Evolutionary conservation across 2,797 vertebrate genomes (phyloP).

Genomic region (Steatocranus sp.): DNA sequence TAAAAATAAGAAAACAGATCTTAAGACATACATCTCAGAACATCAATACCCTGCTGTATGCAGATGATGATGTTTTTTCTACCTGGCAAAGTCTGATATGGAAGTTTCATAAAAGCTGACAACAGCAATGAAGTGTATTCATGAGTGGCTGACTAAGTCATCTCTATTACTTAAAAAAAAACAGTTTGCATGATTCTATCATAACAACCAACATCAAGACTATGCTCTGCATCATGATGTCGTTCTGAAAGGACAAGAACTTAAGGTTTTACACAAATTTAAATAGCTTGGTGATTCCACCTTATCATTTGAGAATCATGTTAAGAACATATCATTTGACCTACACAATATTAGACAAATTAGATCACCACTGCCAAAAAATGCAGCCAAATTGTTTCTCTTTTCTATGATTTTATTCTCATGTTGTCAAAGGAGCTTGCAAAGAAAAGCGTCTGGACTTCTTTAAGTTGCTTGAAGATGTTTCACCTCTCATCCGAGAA

Average conservation of each 20-base stretch:
- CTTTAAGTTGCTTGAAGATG: no score
- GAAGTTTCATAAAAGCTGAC: background rate
- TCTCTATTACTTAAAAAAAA: background rate
- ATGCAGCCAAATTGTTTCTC: background rate
- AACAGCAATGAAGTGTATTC: background rate
- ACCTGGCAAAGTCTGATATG: background rate
- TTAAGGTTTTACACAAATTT: background rate
- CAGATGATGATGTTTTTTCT: background rate
- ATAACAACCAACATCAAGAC: background rate
- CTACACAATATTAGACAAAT: background rate
- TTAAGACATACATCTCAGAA: background rate
- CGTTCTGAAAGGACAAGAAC: background rate
- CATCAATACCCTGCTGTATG: background rate
- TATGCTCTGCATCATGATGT: background rate
- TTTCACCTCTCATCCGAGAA: no score
- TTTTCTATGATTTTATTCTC: background rate
- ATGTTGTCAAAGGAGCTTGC: no score
- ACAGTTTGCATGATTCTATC: background rate
- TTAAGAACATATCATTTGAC: background rate
- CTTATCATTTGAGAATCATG: background rate
- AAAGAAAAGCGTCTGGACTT: no score
- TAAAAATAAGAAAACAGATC: background rate
- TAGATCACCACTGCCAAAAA: background rate
- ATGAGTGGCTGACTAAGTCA: background rate
- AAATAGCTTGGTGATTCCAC: background rate